Conservation (phyloP, 1,140 invertebrate genomes). For the Drosophila subobscura region DNA sequence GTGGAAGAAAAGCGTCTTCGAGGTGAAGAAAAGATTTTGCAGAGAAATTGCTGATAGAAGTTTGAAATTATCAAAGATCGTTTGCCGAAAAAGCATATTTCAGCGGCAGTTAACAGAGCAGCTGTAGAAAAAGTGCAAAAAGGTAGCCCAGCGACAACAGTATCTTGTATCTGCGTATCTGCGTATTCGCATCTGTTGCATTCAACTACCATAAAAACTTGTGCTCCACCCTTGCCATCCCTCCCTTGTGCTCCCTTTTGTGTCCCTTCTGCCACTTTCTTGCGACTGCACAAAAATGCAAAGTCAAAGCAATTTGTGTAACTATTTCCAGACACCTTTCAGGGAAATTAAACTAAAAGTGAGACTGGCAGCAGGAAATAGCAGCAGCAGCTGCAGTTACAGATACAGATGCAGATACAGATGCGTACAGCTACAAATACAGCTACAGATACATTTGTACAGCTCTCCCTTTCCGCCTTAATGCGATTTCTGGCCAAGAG, state of each 20-base stretch:
- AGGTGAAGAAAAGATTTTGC: too few relatives aligned
- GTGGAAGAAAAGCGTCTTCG: too few relatives aligned
- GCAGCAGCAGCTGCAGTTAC: too few relatives aligned
- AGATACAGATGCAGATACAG: constrained; percentile 1
- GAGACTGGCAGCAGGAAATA: constrained; percentile 17
- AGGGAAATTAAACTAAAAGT: constrained; percentile 38
- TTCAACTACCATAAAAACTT: not conserved
- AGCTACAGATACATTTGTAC: constrained; percentile 9
- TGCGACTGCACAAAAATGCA: not conserved
- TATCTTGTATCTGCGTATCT: not conserved
- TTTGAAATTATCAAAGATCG: too few relatives aligned
- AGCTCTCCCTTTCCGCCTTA: constrained; percentile 27
- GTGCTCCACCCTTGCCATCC: too few relatives aligned
- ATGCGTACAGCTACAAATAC: not conserved
- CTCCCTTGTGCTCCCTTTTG: too few relatives aligned
- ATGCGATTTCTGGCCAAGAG: constrained; percentile 23
- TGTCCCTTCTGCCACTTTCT: too few relatives aligned
- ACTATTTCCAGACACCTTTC: constrained; percentile 12
- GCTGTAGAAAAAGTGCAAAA: not conserved
- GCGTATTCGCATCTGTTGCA: not conserved
- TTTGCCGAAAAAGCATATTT: not conserved
- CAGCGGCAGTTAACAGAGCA: not conserved
- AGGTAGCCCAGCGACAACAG: not conserved
- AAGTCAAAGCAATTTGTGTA: not conserved
- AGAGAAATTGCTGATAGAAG: too few relatives aligned